Conservation (phyloP, 2,113 vertebrate species). For the Formicarius rufipectus region DNA sequence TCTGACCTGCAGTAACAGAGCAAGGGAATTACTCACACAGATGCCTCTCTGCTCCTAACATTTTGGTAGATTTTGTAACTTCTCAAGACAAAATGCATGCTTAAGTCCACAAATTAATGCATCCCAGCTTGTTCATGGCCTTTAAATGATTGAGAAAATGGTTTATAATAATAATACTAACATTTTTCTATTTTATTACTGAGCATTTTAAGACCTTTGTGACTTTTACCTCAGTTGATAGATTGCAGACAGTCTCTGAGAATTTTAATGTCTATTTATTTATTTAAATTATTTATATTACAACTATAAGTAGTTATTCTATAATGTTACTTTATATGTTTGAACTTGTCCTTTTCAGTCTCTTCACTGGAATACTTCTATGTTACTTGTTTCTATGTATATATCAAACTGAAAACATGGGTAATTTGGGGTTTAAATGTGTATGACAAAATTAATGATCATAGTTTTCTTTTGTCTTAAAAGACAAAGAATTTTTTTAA, state of each 20-base stretch:
- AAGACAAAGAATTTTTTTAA: not conserved
- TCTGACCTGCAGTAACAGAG: not conserved
- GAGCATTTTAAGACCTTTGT: not conserved
- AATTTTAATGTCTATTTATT: not conserved
- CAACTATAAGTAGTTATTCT: not conserved
- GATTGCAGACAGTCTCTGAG: not conserved
- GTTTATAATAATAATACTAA: not conserved
- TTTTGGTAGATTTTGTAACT: not conserved
- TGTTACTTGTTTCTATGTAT: not conserved
- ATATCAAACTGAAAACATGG: not conserved
- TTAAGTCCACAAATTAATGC: constrained; percentile 2
- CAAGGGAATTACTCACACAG: not conserved
- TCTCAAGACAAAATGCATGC: not conserved
- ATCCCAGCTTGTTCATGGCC: not conserved
- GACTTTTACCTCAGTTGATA: not conserved
- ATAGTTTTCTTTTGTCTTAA: not conserved
- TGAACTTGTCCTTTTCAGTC: not conserved
- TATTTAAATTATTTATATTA: not conserved
- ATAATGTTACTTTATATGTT: not conserved
- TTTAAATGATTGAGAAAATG: not conserved
- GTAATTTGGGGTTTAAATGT: not conserved
- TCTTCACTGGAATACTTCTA: not conserved
- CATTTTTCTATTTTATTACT: constrained; percentile 19
- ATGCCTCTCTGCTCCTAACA: not conserved
- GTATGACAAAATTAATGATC: not conserved